Base-by-base conservation (phyloP, 2,888 invertebrate species). In the Clepsis dumicolana region DNA sequence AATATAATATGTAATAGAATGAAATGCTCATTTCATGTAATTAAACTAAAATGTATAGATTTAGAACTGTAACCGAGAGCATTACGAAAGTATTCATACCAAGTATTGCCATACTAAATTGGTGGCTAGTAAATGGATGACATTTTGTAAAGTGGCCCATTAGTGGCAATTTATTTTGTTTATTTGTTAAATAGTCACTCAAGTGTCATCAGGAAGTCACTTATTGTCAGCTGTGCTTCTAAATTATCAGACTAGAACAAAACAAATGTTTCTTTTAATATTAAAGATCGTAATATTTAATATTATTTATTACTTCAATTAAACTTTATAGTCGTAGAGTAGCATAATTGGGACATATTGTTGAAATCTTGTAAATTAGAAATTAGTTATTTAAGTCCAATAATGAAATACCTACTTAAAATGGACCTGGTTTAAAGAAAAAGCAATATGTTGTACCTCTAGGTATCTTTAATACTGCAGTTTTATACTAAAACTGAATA, bases 291-390 rank as follows among this genome's bases (percentile, higher is more conserved):
- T 48, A 18, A 48, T 4, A 48, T 29, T 29, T 54, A 61, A 66
- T 66, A 61, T 44, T 54, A 61, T 54, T 66, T 66, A 7, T 61
- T 61, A 54, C 61, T 61, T 35, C 5, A 12, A 35, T 4, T 18
- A 5, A 48, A 7, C 32, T 12, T 8, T n/a, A 10, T 54, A 54
- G 12, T 64, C 44, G 14, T 52, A 52, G 52, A 52, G 5, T 38
- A 44, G 64, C 21, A 2, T 57, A 65, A 65, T 29, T 56, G 62
- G 62, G 38, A 38, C 14, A 50, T 59, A 48, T 63, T 68, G 21
- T 60, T 62, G 56, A 56, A n/a, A 21, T 35, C 35, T 21, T 24
- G 41, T 65, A 29, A 14, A 25, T 12, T 52, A 62, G 18, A n/a
- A n/a, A n/a, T n/a, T 62, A 29, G 27, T 25, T 24, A 0, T 29